Conservation (phyloP, 1,140 invertebrate genomes). For the Drosophila triauraria region DNA sequence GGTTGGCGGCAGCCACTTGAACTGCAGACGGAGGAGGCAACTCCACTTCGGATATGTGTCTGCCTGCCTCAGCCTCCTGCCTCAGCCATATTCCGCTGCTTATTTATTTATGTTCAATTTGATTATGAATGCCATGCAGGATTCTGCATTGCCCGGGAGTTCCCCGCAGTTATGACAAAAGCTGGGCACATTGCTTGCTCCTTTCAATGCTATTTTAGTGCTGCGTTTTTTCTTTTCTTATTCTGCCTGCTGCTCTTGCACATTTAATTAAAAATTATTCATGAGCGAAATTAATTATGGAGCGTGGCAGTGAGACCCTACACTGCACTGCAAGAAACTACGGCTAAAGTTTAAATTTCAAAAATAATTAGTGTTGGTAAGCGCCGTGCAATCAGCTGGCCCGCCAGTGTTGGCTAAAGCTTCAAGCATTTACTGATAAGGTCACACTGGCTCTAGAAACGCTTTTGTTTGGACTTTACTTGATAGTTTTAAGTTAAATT, state of each 20-base stretch:
- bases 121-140: constrained; percentile 41
- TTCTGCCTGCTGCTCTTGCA: constrained; percentile 27
- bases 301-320: constrained; percentile 12
- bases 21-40: neutral
- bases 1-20: constrained; percentile 15
- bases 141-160: neutral
- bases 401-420: neutral
- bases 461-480: neutral
- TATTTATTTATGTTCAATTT: constrained; percentile 44
- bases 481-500: neutral
- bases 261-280: constrained; percentile 68
- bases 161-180: constrained; percentile 18
- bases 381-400: too few species aligned
- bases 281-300: constrained; percentile 66
- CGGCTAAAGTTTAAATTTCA: neutral
- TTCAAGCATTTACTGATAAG: neutral
- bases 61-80: constrained; percentile 1
- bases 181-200: constrained; percentile 37
- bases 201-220: constrained; percentile 47
- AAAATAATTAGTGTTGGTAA: neutral
- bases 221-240: neutral
- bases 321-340: constrained; percentile 21
- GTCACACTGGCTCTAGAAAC: constrained; percentile 5
- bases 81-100: neutral
- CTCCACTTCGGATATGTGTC: constrained; percentile 7